These are phyloP conservation scores for Glossophaga mutica DNA, from an alignment of 2,797 vertebrate species.

Conservation along the genomic window DNA sequence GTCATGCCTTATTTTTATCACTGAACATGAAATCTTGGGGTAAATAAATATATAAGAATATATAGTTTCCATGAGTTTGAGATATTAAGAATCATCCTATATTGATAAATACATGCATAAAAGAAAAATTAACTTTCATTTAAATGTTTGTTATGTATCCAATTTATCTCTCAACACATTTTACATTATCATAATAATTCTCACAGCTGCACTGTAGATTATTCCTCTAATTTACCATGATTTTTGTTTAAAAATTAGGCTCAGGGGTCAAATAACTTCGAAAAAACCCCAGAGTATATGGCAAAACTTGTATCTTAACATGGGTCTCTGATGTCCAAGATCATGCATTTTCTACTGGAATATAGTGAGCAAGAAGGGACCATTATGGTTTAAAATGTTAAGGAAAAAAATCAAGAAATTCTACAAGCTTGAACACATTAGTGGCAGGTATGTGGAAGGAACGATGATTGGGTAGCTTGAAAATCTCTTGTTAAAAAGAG, in stretches of 20 bases:
- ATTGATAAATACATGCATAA: constrained; percentile 21
- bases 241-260: background rate
- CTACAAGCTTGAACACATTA: background rate
- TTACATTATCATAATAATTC: background rate
- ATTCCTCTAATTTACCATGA: background rate
- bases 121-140: background rate
- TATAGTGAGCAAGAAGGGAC: background rate
- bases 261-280: background rate
- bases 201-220: background rate
- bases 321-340: background rate
- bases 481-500: constrained; percentile 17
- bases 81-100: constrained; percentile 25
- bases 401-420: background rate
- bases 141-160: background rate
- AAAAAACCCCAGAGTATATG: background rate
- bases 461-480: background rate
- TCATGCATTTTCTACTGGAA: background rate
- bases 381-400: background rate
- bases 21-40: background rate
- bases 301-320: background rate
- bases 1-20: background rate
- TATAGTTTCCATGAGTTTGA: background rate
- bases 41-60: constrained; percentile 21
- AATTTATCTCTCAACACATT: background rate
- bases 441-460: background rate